Evolutionary conservation across 2,888 invertebrate species (phyloP).

Genomic region (Drosophila quasianomalipes): DNA sequence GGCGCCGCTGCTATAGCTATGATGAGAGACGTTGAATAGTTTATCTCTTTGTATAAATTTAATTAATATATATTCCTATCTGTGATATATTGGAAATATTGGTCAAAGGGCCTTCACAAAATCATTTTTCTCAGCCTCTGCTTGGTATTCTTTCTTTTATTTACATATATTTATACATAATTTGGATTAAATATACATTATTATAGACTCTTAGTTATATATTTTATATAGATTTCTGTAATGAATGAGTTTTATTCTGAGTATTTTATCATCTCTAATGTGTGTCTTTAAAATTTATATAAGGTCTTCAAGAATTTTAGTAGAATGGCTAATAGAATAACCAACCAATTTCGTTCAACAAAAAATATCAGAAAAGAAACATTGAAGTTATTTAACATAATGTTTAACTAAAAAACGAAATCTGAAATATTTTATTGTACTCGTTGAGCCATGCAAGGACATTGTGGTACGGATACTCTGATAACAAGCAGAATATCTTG

Average conservation of each 20-base stretch:
- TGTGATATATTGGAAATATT: constrained; percentile 72
- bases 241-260: background rate
- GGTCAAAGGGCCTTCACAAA: constrained; percentile 49
- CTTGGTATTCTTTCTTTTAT: constrained; percentile 30
- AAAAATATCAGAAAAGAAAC: background rate
- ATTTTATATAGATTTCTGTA: background rate
- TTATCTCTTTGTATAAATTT: constrained; percentile 12
- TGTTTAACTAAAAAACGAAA: background rate
- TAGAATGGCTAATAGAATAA: background rate
- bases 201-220: constrained; percentile 16
- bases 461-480: too few relatives aligned
- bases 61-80: constrained; percentile 46
- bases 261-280: background rate
- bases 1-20: constrained; percentile 86
- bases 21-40: constrained; percentile 85
- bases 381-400: background rate
- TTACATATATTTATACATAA: constrained; percentile 31
- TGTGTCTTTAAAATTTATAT: background rate
- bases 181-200: constrained; percentile 31
- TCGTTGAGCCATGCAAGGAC: background rate
- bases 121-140: constrained; percentile 40
- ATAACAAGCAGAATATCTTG: background rate
- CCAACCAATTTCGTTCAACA: background rate
- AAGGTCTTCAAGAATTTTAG: background rate
- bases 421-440: background rate